These are phyloP conservation scores for Zalophus californianus DNA, from an alignment of 2,797 vertebrate genomes.

Conservation along the genomic window DNA sequence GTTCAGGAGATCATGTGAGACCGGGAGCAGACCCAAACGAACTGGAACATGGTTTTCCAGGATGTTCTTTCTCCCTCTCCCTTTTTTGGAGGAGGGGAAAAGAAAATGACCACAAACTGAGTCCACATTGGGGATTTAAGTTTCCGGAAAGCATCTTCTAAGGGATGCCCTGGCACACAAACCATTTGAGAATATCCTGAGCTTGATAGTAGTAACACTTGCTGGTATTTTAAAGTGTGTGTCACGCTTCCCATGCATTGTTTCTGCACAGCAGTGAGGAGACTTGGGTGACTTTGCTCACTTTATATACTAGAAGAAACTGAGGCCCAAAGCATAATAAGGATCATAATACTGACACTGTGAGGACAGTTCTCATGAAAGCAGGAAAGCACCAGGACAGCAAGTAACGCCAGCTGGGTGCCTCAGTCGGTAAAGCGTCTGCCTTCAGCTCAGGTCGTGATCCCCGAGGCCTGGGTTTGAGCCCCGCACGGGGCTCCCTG, in stretches of 20 bases:
- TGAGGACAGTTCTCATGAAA: not conserved
- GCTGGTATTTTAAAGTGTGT: not conserved
- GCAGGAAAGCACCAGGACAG: not conserved
- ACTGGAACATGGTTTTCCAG: rapidly evolving
- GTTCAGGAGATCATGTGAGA: not conserved
- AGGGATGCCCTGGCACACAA: rapidly evolving
- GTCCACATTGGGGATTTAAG: rapidly evolving
- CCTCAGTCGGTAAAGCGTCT: not conserved
- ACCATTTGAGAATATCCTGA: rapidly evolving
- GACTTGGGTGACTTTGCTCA: not conserved
- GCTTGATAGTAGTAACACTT: rapidly evolving
- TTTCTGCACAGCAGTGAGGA: not conserved
- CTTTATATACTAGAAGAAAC: not conserved
- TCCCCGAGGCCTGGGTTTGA: not conserved
- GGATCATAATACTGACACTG: rapidly evolving
- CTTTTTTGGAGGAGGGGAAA: not conserved
- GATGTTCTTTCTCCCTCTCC: not conserved
- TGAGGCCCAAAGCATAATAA: not conserved
- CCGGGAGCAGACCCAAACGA: not conserved
- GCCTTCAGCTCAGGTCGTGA: not conserved
- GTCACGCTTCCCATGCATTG: rapidly evolving
- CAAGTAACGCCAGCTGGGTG: no score
- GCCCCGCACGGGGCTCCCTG: not conserved
- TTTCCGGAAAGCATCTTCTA: not conserved
- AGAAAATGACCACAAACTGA: rapidly evolving